Evolutionary conservation across 2,113 vertebrate species (phyloP), one percentile per base, ranked within the genome.

Genomic region (Trogon surrucura): DNA sequence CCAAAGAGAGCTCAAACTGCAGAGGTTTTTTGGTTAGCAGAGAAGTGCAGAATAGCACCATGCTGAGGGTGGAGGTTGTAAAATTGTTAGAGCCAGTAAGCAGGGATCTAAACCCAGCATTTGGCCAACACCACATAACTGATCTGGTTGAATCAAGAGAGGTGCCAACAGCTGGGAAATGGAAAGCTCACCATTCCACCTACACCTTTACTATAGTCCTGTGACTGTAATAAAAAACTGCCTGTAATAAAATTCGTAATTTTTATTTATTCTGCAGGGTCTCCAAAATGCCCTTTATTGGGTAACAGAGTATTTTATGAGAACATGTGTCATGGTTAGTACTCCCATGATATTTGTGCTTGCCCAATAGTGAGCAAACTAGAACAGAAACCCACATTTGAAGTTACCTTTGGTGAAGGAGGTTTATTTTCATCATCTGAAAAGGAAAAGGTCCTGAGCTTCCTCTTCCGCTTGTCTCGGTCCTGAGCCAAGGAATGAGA

Each of bases 401-500:
- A 41, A 44, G 21, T 91, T 98, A 99, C 99, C 98, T 99, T 99
- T 97, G 99, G 98, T 2, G 98, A 99, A 80, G 99, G 99, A 87
- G 99, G 99, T 80, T 98, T 99, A 93, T 99, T 99, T 96, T 99
- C 99, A 88, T 99, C 99, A 88, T 99, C 99, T 19, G 99, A 99
- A 96, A 98, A 99, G 16, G 99, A 99, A 36, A 98, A 98, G 10
- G 99, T 98, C 75, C 97, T 98, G 61, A 98, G 98, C 94, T 99
- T 99, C 93, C 98, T 98, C 74, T 99, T 99, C 57, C 98, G 98
- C 51, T 98, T 98, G 74, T 98, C 97, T 87, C 87, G 94, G 32
- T 98, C 98, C 70, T 97, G 97, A 82, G 96, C 95, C 93, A 98
- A 72, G 12, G 98, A 97, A 47, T 97, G 88, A 53, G 98, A 97